phyloP scores from a whole-genome alignment of 2,888 invertebrate genomes.

The Gymnocheta viridis region DNA sequence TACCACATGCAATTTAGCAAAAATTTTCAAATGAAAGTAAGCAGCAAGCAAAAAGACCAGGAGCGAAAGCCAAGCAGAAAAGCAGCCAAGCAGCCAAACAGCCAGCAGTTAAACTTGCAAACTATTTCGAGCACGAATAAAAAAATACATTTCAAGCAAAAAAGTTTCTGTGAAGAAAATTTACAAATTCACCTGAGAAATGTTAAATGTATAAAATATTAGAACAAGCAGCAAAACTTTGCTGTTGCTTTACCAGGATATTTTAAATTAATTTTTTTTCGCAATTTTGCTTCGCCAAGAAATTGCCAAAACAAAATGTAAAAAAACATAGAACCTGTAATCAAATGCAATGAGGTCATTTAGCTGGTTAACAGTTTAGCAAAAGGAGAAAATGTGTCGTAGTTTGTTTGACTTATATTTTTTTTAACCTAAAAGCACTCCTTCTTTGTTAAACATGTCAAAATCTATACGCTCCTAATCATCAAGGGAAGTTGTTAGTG shows the following conservation, averaged over 20 bases:
- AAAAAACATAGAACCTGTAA: slow-evolving; percentile 53
- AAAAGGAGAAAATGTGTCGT: not conserved
- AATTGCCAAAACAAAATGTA: slow-evolving; percentile 12
- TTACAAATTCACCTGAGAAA: slow-evolving; percentile 63
- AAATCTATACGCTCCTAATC: not conserved
- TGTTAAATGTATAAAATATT: slow-evolving; percentile 42
- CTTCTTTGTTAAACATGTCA: not conserved
- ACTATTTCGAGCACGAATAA: slow-evolving; percentile 27
- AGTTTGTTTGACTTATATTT: not conserved
- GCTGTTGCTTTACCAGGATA: slow-evolving; percentile 45
- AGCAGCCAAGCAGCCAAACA: slow-evolving; percentile 14
- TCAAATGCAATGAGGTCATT: slow-evolving; percentile 68
- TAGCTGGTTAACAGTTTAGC: slow-evolving; percentile 64
- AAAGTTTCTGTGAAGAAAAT: slow-evolving; percentile 32
- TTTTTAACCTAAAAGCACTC: not conserved
- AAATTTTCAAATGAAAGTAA: slow-evolving; percentile 58
- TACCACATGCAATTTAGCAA: slow-evolving; percentile 67
- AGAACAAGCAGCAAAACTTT: slow-evolving; percentile 54
- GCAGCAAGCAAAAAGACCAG: not conserved
- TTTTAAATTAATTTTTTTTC: slow-evolving; percentile 16
- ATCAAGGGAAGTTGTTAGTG: not conserved
- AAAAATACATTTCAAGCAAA: slow-evolving; percentile 29
- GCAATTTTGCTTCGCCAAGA: not conserved
- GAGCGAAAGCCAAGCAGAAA: slow-evolving; percentile 21
- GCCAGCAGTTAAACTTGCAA: slow-evolving; percentile 1